Base-by-base conservation (phyloP, 2,888 invertebrate species). In the Drosophila phalerata region DNA sequence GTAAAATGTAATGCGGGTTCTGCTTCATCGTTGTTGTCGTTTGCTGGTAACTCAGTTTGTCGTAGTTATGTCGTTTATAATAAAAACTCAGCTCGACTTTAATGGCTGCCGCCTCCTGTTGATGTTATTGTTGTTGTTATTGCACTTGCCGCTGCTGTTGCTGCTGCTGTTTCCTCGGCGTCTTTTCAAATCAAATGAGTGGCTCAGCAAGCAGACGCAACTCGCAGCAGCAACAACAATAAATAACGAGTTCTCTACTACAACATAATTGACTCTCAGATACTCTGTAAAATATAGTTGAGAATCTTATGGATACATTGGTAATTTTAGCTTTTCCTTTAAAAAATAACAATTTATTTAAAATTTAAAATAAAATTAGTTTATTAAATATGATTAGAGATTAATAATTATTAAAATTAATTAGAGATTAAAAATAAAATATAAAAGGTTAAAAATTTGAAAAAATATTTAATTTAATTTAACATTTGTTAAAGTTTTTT, bases 111-210 rank as follows among this genome's bases (percentile, higher is more conserved):
- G 77, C 74, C 57, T 69, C 52, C 57, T 45, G 51, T 40, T 32
- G 69, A 28, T 17, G 47, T 53, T 52, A 25, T 52, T 61, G 34
- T 25, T 11, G 32, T 45, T 53, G 42, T 37, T 57, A 49, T 48
- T 65, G 51, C 52, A 32, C 34, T 53, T 60, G 10, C 9, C 48
- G 40, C 13, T 64, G 32, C 17, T 28, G 56, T 43, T 25, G 40
- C 40, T 40, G 47, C 55, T 55, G 58, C 62, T 66, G 64, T 52
- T 75, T 81, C 72, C 71, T 51, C 79, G 62, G 69, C 89, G 70
- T 89, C 89, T 80, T 85, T 89, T 87, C 88, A 89, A 89, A 85
- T 89, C 88, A 87, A 89, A 85, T 85, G 89, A 87, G 89, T 79
- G 69, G 52, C 60, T 67, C 69, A 40, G 60, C 62, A 55, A 65